Evolutionary conservation across 2,113 vertebrate species (phyloP), one percentile per base, ranked within the genome.

Genomic region (Puma concolor): DNA sequence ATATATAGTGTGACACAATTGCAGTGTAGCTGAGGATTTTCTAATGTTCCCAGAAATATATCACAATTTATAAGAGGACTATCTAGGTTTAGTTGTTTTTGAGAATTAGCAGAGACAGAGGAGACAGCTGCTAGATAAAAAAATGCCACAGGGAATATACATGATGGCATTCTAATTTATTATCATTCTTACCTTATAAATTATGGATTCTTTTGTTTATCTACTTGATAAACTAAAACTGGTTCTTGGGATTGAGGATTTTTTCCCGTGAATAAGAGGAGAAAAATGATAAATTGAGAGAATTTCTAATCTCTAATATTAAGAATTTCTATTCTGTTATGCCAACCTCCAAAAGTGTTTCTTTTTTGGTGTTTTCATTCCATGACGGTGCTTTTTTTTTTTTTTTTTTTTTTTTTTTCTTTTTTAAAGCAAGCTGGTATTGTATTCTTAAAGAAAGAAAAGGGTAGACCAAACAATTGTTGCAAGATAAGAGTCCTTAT

Each of bases 121-220:
- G 48, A 69, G 10, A 3, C 84, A 95, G 50, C 82, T 79, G 41
- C 6, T 88, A 52, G 38, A 41, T 85, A 60, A 95, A 96, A 72
- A 92, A 76, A 50, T 38, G 71, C 17, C 33, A 72, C 7, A 48
- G 9, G 12, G 36, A 93, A 44, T 88, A 90, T 44, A 88, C 69
- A 94, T 2, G 23, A 44, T 72, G 79, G n/a, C 10, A 77, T 95
- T 96, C 81, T 95, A 67, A 91, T 91, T 96, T 88, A 83, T 44
- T 85, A 50, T 84, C 15, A 80, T 92, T 81, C n/a, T 86, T 82
- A 67, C 33, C 85, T 93, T 86, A 86, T 91, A 91, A 89, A 91
- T 91, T 91, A 44, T 95, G 82, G 23, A 25, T 85, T 97, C n/a
- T 91, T 97, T 91, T 88, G 64, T 95, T 92, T 98, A 25, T 76